These are phyloP conservation scores for Drosophila elegans DNA, from an alignment of 1,140 invertebrate species.

Conservation along the genomic window DNA sequence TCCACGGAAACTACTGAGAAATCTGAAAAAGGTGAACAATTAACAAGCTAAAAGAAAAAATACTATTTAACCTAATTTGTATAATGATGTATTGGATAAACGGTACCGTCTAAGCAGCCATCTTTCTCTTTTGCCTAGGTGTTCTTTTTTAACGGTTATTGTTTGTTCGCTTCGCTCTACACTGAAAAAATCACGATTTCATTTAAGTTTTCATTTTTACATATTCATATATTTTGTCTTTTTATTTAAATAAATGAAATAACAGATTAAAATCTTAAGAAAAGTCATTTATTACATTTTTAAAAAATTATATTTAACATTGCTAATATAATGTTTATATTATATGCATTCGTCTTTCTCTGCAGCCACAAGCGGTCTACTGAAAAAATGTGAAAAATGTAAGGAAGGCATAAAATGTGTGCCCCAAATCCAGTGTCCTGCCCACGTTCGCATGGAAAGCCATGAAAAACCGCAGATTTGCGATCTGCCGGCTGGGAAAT, in stretches of 20 bases:
- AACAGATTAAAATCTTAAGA: too few species aligned
- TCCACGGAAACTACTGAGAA: neutral
- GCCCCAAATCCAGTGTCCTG: slow-evolving; percentile 87
- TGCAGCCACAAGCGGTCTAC: slow-evolving; percentile 47
- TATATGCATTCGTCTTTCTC: neutral
- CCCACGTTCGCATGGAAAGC: slow-evolving; percentile 85
- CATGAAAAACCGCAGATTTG: slow-evolving; percentile 85
- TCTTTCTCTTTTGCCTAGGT: neutral
- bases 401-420: slow-evolving; percentile 85
- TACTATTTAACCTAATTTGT: too few species aligned
- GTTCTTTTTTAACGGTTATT: slow-evolving; percentile 15
- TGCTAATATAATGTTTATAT: too few species aligned
- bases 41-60: neutral
- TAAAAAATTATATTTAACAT: too few species aligned
- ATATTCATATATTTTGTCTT: too few species aligned
- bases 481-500: slow-evolving; percentile 83
- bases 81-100: neutral
- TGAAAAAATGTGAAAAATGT: slow-evolving; percentile 81
- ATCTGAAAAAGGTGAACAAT: slow-evolving; percentile 20
- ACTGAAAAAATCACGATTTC: neutral
- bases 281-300: too few species aligned
- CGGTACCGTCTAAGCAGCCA: neutral
- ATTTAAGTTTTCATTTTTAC: too few species aligned
- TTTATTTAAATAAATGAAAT: too few species aligned
- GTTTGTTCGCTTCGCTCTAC: neutral